Base-by-base conservation (phyloP, 2,113 vertebrate species). In the Perognathus longimembris region DNA sequence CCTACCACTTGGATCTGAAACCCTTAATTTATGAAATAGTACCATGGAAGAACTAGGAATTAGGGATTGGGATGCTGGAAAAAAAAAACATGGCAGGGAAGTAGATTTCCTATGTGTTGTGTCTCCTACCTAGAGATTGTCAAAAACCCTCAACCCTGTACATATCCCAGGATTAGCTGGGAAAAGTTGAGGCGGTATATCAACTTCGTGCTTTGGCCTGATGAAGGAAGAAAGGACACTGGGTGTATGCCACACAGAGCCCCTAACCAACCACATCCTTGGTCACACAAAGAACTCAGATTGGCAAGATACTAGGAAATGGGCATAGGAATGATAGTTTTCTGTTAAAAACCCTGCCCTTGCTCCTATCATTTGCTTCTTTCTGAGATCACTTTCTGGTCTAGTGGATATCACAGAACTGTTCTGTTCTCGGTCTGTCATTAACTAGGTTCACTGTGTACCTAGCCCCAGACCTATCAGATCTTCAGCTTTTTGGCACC, bases 51-150 rank as follows among this genome's bases (percentile, higher is more conserved):
- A 54, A 79, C 61, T 36, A 69, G 87, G 87, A 87, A 85, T 94
- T 34, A 76, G 34, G 78, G 76, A 34, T 40, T 75, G 36, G 64
- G 59, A 80, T 91, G 70, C 63, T 94, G 70, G 71, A 71, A 73
- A 17, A 71, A 73, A 17, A 45, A 45, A 45, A 12, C 42, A 88
- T 38, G 40, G 34, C 14, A 80, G 85, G 82, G 50, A 94, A 77
- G 69, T 32, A 91, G 61, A 79, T 79, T 54, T 89, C 67, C 91
- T 91, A 20, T 40, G 38, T 90, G 88, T 95, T 88, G 36, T 92
- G 63, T 74, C 38, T 61, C 54, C 22, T 73, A 83, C 40, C 30
- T 78, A 86, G 83, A 95, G 96, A 97, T 92, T 97, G 96, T 97
- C 95, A 83, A 92, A 93, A 93, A 85, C 36, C 59, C 86, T 92